Base-by-base conservation (phyloP, 92 coral and sea anemone species). In the Phenganax marumi region DNA sequence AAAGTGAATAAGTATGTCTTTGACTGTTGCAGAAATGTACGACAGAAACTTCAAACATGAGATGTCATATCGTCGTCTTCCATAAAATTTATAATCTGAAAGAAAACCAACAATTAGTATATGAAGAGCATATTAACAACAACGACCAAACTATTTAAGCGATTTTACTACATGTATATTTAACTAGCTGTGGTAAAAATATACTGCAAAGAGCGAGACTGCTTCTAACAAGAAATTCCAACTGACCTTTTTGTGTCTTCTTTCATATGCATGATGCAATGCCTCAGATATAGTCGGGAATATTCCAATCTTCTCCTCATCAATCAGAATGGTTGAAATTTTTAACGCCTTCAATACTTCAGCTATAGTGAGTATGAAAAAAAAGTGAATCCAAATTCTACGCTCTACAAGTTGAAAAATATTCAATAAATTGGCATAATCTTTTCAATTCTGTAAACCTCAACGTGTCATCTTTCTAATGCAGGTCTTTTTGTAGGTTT, bases 231-330 rank as follows among this genome's bases (percentile, higher is more conserved):
- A 56, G 3, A 56, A 19, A 56, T 56, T 14, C 16, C 63, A 14
- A 63, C 70, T 16, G 21, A 54, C 78, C 78, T 73, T 57, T 19
- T 50, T 73, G 43, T 73, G 78, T 73, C 78, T 57, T 33, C 61
- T 11, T 50, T 73, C 17, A 21, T 73, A 54, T 13, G 78, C 78
- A 73, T 73, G 78, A 8, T 73, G 25, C 78, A 73, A 33, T 10
- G 78, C 78, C 3, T 73, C 52, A 52, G 78, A 54, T 49, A 73
- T 73, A 54, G 10, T 52, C 9, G 78, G 60, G 16, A 73, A 50
- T 3, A 73, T 2, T 49, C 8, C n/a, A 73, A 73, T 54, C 18
- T 22, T 18, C 12, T 73, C 39, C 0, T 43, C 23, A 52, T 25
- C 62, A 22, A 51, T 47, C 22, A 52, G 21, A 25, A 74, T 8